Conservation (phyloP, 2,888 invertebrate species). For the Callosobruchus maculatus region DNA sequence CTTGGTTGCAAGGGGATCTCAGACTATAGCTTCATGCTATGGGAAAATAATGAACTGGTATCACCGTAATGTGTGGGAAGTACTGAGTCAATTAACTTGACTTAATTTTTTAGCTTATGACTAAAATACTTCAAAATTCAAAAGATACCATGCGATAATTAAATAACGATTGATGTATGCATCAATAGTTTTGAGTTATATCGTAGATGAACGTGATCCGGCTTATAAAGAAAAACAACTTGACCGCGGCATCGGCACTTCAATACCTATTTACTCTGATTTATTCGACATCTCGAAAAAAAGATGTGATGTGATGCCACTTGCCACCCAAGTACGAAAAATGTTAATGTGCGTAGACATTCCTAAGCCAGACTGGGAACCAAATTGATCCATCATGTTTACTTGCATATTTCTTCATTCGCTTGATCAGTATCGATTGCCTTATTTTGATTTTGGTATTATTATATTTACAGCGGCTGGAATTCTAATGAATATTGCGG, state of each 20-base stretch:
- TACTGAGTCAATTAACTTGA: too few species aligned
- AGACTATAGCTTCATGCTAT: too few species aligned
- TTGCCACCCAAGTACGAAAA: not conserved
- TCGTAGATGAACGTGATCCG: too few species aligned
- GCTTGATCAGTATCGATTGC: not conserved
- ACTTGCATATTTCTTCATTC: not conserved
- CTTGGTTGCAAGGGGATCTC: too few species aligned
- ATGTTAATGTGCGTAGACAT: not conserved
- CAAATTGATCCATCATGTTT: not conserved
- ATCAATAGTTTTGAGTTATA: too few species aligned
- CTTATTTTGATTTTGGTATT: not conserved
- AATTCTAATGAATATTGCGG: not conserved
- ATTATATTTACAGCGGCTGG: not conserved
- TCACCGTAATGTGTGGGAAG: too few species aligned
- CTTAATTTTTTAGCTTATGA: too few species aligned
- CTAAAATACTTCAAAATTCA: too few species aligned
- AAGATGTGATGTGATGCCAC: not conserved
- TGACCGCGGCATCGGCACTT: not conserved
- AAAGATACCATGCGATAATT: too few species aligned
- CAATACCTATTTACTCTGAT: not conserved
- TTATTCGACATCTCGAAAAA: not conserved
- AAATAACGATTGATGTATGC: too few species aligned
- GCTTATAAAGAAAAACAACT: too few species aligned
- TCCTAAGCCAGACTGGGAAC: not conserved
- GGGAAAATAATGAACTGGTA: too few species aligned